Evolutionary conservation across 2,113 vertebrate species (phyloP).

Genomic region (Nothobranchius kuhntae): DNA sequence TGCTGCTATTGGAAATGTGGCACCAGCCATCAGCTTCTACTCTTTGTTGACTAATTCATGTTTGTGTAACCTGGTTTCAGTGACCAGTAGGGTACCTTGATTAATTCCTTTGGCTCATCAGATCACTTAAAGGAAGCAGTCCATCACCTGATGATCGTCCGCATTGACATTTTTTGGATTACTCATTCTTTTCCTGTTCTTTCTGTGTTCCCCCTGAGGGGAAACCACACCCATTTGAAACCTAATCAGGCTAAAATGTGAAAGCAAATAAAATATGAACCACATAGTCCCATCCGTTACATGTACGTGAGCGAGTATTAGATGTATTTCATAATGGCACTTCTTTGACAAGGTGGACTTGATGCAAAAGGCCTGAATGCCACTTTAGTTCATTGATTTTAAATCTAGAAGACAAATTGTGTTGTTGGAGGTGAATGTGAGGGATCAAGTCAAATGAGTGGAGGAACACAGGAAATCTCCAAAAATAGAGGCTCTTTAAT

Average conservation of each 20-base stretch:
- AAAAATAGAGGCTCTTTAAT: too few species aligned
- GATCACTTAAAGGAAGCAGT: conserved; percentile 51
- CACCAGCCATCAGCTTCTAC: neutral
- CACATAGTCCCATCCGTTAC: conserved; percentile 34
- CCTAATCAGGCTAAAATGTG: conserved; percentile 57
- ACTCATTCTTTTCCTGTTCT: conserved; percentile 32
- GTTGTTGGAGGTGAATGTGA: conserved; percentile 2
- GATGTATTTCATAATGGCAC: conserved; percentile 38
- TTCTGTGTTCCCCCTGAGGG: conserved; percentile 12
- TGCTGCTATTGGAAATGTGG: neutral
- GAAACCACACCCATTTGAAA: conserved; percentile 52
- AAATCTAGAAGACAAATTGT: conserved; percentile 60
- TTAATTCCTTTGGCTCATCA: conserved; percentile 38
- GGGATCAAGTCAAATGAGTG: too few species aligned
- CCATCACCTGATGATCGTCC: conserved; percentile 39
- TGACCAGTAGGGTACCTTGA: neutral
- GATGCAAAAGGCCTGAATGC: conserved; percentile 65
- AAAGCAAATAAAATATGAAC: conserved; percentile 38
- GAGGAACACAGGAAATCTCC: too few species aligned
- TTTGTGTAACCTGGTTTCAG: conserved; percentile 13
- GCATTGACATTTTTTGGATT: conserved; percentile 45
- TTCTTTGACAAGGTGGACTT: conserved; percentile 52
- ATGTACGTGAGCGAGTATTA: conserved; percentile 45
- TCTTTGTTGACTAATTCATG: conserved; percentile 20
- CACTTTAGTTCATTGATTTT: conserved; percentile 76